Base-by-base conservation (phyloP, 1,140 invertebrate species). In the Trialeurodes vaporariorum region DNA sequence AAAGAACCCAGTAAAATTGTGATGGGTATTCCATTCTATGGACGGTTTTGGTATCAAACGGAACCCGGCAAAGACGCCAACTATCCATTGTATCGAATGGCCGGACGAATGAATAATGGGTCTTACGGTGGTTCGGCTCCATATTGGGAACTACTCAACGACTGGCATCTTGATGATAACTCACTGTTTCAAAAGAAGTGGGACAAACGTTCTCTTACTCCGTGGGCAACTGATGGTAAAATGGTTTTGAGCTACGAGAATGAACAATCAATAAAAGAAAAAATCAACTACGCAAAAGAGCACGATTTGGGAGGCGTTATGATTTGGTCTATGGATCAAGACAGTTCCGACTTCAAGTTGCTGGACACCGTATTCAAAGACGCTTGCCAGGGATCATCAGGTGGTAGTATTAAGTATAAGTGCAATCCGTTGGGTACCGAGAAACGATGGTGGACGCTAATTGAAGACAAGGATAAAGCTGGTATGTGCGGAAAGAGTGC, bases 371-470 rank as follows among this genome's bases (percentile, higher is more conserved):
- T 72, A 0, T 63, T 61, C 12, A 61, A 27, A 2, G 69, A 69
- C 13, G 25, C 23, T 0, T 34, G 69, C 25, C 69, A 69, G n/a
- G 63, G 61, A 11, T 66, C 65, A 26, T 67, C 67, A 1, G 61
- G 68, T 61, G 25, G 49, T 21, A 66, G 68, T 17, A 59, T 72
- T 23, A 72, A 72, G 58, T 65, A 65, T 23, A 72, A 70, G 25
- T 72, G 71, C 34, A 49, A 49, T 65, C 67, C 67, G 24, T 69
- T 69, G 13, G 66, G 70, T 22, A 67, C 70, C 17, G 71, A 72
- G 61, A 70, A 67, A 59, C 59, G 71, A 23, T 72, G 71, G 71
- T 72, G 71, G 71, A 72, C 71, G 5, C 70, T 63, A 1, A 64
- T 68, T 59, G 71, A 72, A 21, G 67, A 66, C 13, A 67, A 70